Conservation (phyloP, 2,888 invertebrate genomes). For the Coenonympha arcania region DNA sequence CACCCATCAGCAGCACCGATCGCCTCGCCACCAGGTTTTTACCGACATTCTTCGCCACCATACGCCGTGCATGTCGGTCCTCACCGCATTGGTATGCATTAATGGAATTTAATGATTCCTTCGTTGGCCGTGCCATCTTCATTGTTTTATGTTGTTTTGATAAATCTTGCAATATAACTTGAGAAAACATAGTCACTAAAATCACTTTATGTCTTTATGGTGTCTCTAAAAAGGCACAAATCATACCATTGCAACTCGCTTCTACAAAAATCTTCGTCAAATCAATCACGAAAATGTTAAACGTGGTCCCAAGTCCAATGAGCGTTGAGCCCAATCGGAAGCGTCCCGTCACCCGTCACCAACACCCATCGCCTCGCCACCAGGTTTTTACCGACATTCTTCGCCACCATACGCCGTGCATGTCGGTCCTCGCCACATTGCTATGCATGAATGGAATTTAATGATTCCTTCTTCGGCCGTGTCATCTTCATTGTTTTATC, state of each 20-base stretch:
- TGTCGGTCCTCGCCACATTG: slow-evolving; percentile 36
- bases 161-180: no score
- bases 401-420: slow-evolving; percentile 31
- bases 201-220: no score
- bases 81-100: slow-evolving; percentile 46
- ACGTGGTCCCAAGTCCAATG: neutral
- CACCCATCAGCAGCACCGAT: slow-evolving; percentile 27
- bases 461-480: slow-evolving; percentile 15
- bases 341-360: slow-evolving; percentile 24
- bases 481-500: no score
- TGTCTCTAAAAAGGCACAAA: no score
- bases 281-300: neutral
- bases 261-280: no score
- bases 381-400: slow-evolving; percentile 33
- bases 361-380: slow-evolving; percentile 28
- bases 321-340: slow-evolving; percentile 18
- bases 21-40: slow-evolving; percentile 31
- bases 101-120: slow-evolving; percentile 18
- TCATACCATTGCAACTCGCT: no score
- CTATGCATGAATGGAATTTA: slow-evolving; percentile 39
- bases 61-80: slow-evolving; percentile 32
- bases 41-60: slow-evolving; percentile 31
- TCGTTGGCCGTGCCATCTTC: neutral
- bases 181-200: no score
- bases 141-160: no score